These are phyloP conservation scores for Gastrophysa polygoni DNA, from an alignment of 2,888 invertebrate genomes.

Conservation along the genomic window DNA sequence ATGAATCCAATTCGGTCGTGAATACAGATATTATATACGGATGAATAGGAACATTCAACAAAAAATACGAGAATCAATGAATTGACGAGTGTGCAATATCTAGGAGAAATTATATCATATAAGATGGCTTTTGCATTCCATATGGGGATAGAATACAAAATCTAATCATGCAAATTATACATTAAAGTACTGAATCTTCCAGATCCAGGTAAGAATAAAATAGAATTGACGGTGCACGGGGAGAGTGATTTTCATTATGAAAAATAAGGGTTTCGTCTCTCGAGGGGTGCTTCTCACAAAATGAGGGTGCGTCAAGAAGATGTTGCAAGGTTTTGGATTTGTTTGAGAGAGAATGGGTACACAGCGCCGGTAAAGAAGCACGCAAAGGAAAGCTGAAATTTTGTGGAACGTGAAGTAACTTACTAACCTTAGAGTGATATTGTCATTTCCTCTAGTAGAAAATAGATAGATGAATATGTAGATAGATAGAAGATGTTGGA, in stretches of 20 bases:
- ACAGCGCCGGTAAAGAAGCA: slow-evolving; percentile 41
- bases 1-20: no score
- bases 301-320: slow-evolving; percentile 23
- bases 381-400: slow-evolving; percentile 39
- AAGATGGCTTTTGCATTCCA: no score
- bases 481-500: no score
- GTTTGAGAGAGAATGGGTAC: slow-evolving; percentile 21
- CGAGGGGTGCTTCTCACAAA: slow-evolving; percentile 23
- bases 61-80: no score
- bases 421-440: slow-evolving; percentile 35
- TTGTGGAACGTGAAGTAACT: slow-evolving; percentile 42
- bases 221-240: slow-evolving; percentile 1
- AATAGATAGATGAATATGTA: no score
- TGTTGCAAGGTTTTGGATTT: slow-evolving; percentile 24
- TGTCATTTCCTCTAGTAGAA: slow-evolving; percentile 27
- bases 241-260: slow-evolving; percentile 14
- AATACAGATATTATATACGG: no score
- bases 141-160: no score
- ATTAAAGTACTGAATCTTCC: no score
- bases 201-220: neutral
- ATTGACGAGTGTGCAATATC: no score
- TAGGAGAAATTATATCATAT: no score
- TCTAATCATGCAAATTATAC: no score
- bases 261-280: slow-evolving; percentile 16
- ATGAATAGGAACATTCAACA: no score